phyloP scores from a whole-genome alignment of 1,140 invertebrate species.

The Aradophagus sp. region DNA sequence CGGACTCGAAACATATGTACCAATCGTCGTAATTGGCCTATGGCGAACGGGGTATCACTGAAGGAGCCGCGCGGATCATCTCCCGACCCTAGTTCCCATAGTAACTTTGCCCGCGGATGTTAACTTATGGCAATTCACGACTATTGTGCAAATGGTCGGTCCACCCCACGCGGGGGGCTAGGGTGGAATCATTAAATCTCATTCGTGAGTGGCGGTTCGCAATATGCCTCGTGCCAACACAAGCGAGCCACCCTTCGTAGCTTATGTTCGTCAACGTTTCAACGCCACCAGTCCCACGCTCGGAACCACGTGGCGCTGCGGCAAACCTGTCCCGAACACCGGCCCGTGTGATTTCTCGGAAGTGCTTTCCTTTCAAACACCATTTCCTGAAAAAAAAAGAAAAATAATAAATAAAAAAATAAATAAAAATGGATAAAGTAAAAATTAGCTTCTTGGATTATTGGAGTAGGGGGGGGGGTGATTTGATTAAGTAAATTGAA shows the following conservation, averaged over 20 bases:
- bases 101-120: constrained; percentile 13
- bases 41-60: constrained; percentile 32
- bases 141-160: constrained; percentile 37
- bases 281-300: constrained; percentile 67
- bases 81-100: constrained; percentile 31
- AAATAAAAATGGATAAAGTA: too few relatives aligned
- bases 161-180: constrained; percentile 42
- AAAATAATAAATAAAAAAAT: too few relatives aligned
- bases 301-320: constrained; percentile 62
- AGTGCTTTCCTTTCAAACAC: constrained; percentile 51
- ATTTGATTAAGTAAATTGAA: too few relatives aligned
- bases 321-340: constrained; percentile 65
- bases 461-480: too few relatives aligned
- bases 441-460: too few relatives aligned
- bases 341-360: constrained; percentile 66
- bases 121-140: constrained; percentile 32
- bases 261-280: constrained; percentile 57
- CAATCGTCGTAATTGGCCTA: constrained; percentile 25
- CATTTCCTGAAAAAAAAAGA: too few relatives aligned
- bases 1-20: constrained; percentile 35
- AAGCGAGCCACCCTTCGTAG: constrained; percentile 54
- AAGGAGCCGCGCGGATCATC: constrained; percentile 26
- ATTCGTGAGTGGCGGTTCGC: constrained; percentile 45
- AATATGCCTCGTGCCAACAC: constrained; percentile 72
- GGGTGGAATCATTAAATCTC: constrained; percentile 58